Evolutionary conservation across 2,113 vertebrate species (phyloP), one percentile per base, ranked within the genome.

Genomic region (Taurulus bubalis): DNA sequence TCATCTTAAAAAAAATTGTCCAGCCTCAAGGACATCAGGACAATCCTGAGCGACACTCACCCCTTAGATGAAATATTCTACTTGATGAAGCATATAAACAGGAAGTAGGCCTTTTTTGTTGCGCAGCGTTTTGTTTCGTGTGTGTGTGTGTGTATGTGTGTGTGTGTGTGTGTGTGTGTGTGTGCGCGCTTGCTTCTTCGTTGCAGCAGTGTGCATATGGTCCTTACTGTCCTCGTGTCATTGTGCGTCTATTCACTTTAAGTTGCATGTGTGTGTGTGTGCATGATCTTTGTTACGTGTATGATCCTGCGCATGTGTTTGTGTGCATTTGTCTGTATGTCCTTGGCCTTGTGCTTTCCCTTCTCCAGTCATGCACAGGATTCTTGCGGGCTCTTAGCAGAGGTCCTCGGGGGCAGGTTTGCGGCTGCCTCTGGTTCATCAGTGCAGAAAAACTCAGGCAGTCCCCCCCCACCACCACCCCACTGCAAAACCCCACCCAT

Each of bases 361-460:
- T 28, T 82, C 85, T 90, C 80, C 81, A 79, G 63, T 88, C 85
- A 78, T 89, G 86, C 87, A 79, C 75, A 45, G 82, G 85, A 74
- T 88, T 85, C 86, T 91, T 86, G 69, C 12, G 14, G 53, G 90
- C 87, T 93, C 86, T 77, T 86, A 81, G 88, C 77, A n/a, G 60
- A 89, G 80, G 79, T 90, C 86, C 89, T 87, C 24, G 1, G 80
- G 86, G 92, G 80, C 77, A 87, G 79, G 79, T 91, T 92, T 90
- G 83, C 68, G 65, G 77, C 84, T 73, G 85, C 81, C 85, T 82
- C 72, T 73, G 77, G 83, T 89, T 90, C 86, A 87, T 87, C 70
- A 75, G 75, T 77, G 89, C 87, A 85, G 88, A 93, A 92, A 92
- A 83, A 85, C 75, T 89, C 84, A 64, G 68, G 72, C 84, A 40